Base-by-base conservation (phyloP, 2,797 vertebrate species). In the Tangara arthus region DNA sequence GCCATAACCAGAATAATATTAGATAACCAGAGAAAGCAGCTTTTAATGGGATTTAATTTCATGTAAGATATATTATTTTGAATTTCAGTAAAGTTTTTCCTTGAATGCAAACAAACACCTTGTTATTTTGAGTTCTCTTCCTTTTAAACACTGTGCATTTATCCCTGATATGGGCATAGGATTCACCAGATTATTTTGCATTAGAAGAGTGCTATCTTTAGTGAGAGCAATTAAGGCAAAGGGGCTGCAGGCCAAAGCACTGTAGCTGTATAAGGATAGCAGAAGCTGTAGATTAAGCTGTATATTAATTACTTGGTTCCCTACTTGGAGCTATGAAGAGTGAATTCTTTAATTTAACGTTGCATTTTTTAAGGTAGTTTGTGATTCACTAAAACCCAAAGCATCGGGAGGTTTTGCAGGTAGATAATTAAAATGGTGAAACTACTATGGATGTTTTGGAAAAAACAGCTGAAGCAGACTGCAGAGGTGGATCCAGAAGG, bases 241-340 rank as follows among this genome's bases (percentile, higher is more conserved):
- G 96, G 93, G 90, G 96, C 97, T 97, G 90, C 94, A 97, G 97
- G 96, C 97, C 96, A 97, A 87, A 97, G 95, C 22, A 4, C 64
- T 76, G 64, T 42, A 92, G 89, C 85, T 87, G 66, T 47, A 9
- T 85, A 85, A 95, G 94, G 57, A 84, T 71, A 81, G 81, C 63
- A 92, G 82, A 82, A 95, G 73, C 72, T 91, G 69, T 95, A 96
- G 96, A 95, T 97, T 96, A 96, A 94, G 61, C 81, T 90, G 90
- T 94, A 84, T 92, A 95, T 92, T 97, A 96, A 96, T 97, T 97
- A 95, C 76, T 83, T 7, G 2, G 41, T 93, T 95, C 65, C 88
- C 82, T 82, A 64, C 93, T 91, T 89, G 89, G 78, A 96, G 93
- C 87, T 87, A 85, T 73, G 71, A 96, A 41, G 15, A 61, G 90